Evolutionary conservation across 2,888 invertebrate genomes (phyloP).

Genomic region (Melieria crassipennis): DNA sequence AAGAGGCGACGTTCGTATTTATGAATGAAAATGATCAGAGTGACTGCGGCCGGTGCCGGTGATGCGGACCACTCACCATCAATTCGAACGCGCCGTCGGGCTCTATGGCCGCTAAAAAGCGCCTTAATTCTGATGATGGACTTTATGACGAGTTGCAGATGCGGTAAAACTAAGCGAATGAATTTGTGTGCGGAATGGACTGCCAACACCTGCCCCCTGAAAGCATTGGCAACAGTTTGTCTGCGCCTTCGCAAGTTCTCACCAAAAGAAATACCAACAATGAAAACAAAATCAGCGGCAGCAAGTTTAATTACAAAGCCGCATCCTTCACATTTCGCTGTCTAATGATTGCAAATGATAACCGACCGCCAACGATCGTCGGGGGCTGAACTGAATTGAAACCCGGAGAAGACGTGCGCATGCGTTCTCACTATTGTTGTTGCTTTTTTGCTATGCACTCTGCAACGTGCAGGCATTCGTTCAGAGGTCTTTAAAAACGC

Average conservation of each 20-base stretch:
- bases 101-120: not conserved
- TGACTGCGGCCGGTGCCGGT: not conserved
- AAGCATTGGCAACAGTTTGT: conserved; percentile 14
- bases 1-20: no score
- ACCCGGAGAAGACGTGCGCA: not conserved
- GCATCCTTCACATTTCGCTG: conserved; percentile 26
- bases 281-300: conserved; percentile 5
- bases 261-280: not conserved
- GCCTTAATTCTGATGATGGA: conserved; percentile 18
- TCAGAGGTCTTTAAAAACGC: no score
- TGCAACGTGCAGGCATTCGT: no score
- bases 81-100: not conserved
- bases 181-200: not conserved
- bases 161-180: conserved; percentile 13
- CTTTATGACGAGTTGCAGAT: conserved; percentile 28
- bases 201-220: conserved; percentile 11
- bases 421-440: not conserved
- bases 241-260: conserved; percentile 23
- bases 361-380: not conserved
- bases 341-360: conserved; percentile 26
- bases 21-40: no score
- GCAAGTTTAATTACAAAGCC: conserved; percentile 28
- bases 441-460: no score
- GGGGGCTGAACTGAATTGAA: not conserved
- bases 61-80: not conserved